Conservation (phyloP, 53 echinoderm and acorn worm genomes). For the Arbacia lixula region DNA sequence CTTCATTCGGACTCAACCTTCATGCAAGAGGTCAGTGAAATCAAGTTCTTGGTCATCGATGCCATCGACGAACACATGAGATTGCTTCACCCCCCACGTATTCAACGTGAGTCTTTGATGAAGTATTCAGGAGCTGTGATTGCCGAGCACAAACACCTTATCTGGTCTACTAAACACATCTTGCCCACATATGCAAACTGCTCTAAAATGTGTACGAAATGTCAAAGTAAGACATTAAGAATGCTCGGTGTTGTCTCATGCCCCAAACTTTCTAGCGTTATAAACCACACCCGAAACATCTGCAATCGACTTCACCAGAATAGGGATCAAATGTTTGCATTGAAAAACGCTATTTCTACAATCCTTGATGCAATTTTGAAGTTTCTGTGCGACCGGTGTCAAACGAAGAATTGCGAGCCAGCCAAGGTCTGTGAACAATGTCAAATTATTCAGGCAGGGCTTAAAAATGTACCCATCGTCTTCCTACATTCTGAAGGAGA, state of each 20-base stretch:
- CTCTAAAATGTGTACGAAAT: neutral
- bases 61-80: neutral
- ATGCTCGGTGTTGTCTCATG: neutral
- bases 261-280: conserved; percentile 7
- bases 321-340: neutral
- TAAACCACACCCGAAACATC: conserved; percentile 12
- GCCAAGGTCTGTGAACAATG: conserved; percentile 3
- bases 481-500: conserved; percentile 12
- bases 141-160: neutral
- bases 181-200: neutral
- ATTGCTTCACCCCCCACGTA: neutral
- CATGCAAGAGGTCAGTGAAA: neutral
- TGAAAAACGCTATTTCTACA: neutral
- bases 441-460: neutral
- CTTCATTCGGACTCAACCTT: neutral
- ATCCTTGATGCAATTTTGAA: neutral
- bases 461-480: conserved; percentile 16
- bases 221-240: neutral
- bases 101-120: neutral
- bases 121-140: neutral
- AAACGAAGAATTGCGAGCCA: neutral
- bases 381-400: conserved; percentile 10
- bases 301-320: conserved; percentile 22
- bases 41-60: neutral
- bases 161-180: neutral